A percentile compares a stretch with the other conserved stretches of the same genome.
These are phyloP conservation scores for Hycleus cichorii DNA, from an alignment of 1,140 invertebrate species.

Conservation along the genomic window DNA sequence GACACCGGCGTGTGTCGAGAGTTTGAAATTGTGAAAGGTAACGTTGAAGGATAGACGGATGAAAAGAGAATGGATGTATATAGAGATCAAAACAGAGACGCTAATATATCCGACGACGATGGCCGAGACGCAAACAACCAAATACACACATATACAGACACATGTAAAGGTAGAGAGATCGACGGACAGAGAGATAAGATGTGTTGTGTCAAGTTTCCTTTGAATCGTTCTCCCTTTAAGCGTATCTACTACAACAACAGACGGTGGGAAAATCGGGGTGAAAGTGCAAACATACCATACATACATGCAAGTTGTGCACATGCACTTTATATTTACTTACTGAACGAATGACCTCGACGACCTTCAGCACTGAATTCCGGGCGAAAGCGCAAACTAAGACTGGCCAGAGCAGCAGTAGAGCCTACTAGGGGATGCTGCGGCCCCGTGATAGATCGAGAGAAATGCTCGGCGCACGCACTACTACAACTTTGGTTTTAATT, in stretches of 20 bases:
- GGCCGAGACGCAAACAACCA: slow-evolving; percentile 6
- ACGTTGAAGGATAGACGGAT: slow-evolving; percentile 28
- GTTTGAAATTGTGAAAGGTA: not conserved
- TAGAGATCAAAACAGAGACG: slow-evolving; percentile 37
- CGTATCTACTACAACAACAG: not conserved
- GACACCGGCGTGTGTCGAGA: not conserved
- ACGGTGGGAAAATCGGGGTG: slow-evolving; percentile 14
- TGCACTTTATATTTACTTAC: slow-evolving; percentile 26
- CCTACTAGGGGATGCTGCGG: slow-evolving; percentile 39
- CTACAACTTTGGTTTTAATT: slow-evolving; percentile 40
- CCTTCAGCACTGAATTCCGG: slow-evolving; percentile 31
- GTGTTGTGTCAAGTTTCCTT: too few relatives aligned
- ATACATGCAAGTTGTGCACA: slow-evolving; percentile 22
- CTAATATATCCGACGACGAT: slow-evolving; percentile 17
- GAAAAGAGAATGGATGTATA: slow-evolving; percentile 33
- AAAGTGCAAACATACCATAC: slow-evolving; percentile 25
- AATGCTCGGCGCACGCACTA: slow-evolving; percentile 42
- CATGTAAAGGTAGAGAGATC: not conserved
- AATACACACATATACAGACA: not conserved
- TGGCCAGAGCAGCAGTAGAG: slow-evolving; percentile 31
- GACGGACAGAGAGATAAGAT: too few relatives aligned
- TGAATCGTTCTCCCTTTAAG: not conserved
- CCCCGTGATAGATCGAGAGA: slow-evolving; percentile 41
- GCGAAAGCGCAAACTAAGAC: slow-evolving; percentile 36
- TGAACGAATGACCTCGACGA: slow-evolving; percentile 26